Percentiles rank a stretch among this genome's conserved stretches.
Evolutionary conservation across 2,888 invertebrate genomes (phyloP).

Genomic region (Formica aserva): DNA sequence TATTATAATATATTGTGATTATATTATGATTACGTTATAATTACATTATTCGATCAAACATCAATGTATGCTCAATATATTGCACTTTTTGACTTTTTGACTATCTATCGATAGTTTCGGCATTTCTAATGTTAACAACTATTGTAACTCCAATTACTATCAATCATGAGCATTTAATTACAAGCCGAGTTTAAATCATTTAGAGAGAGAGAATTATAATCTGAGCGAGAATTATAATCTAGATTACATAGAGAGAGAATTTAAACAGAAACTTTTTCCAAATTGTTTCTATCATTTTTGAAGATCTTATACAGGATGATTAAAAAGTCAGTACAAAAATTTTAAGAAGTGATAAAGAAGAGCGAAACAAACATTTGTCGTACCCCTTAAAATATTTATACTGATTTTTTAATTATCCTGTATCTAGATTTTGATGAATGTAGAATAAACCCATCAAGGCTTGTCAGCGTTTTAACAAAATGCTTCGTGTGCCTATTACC

Average conservation of each 20-base stretch:
- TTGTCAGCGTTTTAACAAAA: background rate
- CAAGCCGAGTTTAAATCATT: background rate
- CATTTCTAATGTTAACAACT: background rate
- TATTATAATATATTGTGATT: background rate
- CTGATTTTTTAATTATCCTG: too few relatives aligned
- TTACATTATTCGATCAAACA: background rate
- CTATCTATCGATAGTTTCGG: background rate
- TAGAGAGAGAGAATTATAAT: background rate
- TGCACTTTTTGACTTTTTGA: too few relatives aligned
- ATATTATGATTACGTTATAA: background rate
- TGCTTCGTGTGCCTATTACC: constrained; percentile 67
- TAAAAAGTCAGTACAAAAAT: too few relatives aligned
- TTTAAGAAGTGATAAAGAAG: too few relatives aligned
- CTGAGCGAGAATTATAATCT: background rate
- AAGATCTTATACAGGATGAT: background rate
- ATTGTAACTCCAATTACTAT: background rate
- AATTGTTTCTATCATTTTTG: background rate
- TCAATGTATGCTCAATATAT: too few relatives aligned
- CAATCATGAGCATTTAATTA: background rate
- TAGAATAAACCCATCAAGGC: background rate
- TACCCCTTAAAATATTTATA: too few relatives aligned
- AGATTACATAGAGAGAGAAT: background rate
- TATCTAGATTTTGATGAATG: background rate
- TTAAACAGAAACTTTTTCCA: background rate
- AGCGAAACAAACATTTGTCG: too few relatives aligned